These are phyloP conservation scores for Takifugu rubripes DNA, from an alignment of 2,797 vertebrate species.

Conservation along the genomic window DNA sequence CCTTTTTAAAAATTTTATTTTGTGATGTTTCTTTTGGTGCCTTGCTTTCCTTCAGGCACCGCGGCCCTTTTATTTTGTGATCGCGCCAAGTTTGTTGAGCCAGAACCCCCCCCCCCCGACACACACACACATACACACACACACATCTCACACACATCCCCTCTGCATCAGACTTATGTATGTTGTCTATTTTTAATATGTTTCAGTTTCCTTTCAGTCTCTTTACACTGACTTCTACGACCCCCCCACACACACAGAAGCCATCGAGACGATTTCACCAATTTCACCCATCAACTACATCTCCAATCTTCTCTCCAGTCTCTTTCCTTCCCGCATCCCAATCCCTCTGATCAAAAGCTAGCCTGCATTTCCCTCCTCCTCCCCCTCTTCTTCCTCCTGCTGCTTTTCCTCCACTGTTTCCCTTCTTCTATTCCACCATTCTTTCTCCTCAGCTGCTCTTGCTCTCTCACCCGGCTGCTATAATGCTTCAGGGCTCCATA, in stretches of 20 bases:
- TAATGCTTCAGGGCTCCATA: constrained; percentile 35
- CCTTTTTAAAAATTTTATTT: constrained; percentile 39
- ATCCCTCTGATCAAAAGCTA: constrained; percentile 60
- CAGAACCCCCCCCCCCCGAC: constrained; percentile 28
- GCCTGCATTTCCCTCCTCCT: constrained; percentile 33
- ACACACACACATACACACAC: background rate
- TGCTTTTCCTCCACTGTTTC: constrained; percentile 27
- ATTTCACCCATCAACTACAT: constrained; percentile 41
- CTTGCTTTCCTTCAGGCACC: constrained; percentile 49
- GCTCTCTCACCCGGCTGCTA: constrained; percentile 44
- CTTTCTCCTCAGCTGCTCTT: constrained; percentile 34
- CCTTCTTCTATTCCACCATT: constrained; percentile 33
- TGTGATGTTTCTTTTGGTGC: constrained; percentile 36
- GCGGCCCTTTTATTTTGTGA: constrained; percentile 50
- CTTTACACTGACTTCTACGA: constrained; percentile 35
- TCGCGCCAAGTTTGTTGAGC: constrained; percentile 55
- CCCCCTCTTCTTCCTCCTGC: constrained; percentile 38
- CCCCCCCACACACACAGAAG: constrained; percentile 7
- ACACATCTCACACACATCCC: background rate
- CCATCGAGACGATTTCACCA: too few species aligned
- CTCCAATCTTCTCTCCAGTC: constrained; percentile 34
- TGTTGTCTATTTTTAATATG: constrained; percentile 29
- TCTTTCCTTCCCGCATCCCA: constrained; percentile 47
- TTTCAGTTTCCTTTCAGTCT: constrained; percentile 28
- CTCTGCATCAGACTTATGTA: constrained; percentile 37